phyloP scores from a whole-genome alignment of 2,888 invertebrate genomes.

The Pollenia angustigena region DNA sequence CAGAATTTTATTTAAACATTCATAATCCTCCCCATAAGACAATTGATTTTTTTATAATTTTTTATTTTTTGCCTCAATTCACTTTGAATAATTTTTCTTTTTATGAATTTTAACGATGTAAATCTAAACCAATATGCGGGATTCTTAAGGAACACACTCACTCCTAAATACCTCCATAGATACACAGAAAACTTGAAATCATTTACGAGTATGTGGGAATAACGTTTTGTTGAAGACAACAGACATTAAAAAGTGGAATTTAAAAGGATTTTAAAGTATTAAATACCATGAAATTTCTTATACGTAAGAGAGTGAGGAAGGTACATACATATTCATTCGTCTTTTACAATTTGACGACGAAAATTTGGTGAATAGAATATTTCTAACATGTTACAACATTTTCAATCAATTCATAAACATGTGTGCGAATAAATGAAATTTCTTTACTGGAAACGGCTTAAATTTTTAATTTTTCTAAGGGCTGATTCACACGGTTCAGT shows the following conservation, averaged over 20 bases:
- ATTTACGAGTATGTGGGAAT: background rate
- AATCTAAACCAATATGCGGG: constrained; percentile 77
- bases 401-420: background rate
- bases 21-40: constrained; percentile 64
- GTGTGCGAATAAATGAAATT: background rate
- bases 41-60: constrained; percentile 52
- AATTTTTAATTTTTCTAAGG: no score
- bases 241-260: background rate
- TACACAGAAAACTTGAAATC: background rate
- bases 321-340: no score
- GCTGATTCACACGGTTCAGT: no score
- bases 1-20: constrained; percentile 63
- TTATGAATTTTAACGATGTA: constrained; percentile 61
- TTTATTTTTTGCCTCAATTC: constrained; percentile 16
- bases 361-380: no score
- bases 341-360: no score
- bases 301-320: background rate
- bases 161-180: background rate
- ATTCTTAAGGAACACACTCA: constrained; percentile 30
- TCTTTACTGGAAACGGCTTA: no score
- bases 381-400: background rate
- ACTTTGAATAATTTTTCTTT: background rate
- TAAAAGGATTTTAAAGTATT: constrained; percentile 26
- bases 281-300: constrained; percentile 3
- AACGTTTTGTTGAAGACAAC: background rate